Percentiles rank a stretch among this genome's conserved stretches.
Conservation (phyloP, 2,797 vertebrate species). For the Smutsia temminckii region DNA sequence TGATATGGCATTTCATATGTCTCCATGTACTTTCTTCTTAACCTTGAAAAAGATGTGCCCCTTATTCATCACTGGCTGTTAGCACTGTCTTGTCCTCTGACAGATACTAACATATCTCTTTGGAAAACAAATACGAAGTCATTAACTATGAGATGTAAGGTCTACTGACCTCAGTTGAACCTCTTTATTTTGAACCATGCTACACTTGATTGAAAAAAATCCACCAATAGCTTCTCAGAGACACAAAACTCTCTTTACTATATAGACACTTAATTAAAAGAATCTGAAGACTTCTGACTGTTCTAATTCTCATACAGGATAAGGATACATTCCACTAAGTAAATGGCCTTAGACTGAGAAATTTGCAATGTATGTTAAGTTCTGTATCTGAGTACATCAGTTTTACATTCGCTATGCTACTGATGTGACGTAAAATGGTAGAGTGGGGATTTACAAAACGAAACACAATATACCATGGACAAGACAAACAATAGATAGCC, state of each 20-base stretch:
- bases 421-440: background rate
- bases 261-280: background rate
- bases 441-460: background rate
- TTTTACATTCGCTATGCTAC: background rate
- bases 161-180: background rate
- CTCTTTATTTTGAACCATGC: slow-evolving; percentile 35
- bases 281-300: background rate
- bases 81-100: slow-evolving; percentile 3
- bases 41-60: background rate
- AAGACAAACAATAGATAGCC: background rate
- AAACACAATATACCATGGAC: background rate
- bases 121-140: slow-evolving; percentile 22
- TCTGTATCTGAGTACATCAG: background rate
- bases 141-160: background rate
- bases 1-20: background rate
- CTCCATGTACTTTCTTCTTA: background rate
- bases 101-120: background rate
- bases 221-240: background rate
- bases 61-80: background rate
- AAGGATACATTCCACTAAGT: background rate
- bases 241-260: background rate
- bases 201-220: background rate
- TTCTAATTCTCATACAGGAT: background rate
- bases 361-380: background rate
- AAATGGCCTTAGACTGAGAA: background rate